Evolutionary conservation across 1,140 invertebrate genomes (phyloP), one percentile per base, ranked within the genome.

Genomic region (Zophobas morio): DNA sequence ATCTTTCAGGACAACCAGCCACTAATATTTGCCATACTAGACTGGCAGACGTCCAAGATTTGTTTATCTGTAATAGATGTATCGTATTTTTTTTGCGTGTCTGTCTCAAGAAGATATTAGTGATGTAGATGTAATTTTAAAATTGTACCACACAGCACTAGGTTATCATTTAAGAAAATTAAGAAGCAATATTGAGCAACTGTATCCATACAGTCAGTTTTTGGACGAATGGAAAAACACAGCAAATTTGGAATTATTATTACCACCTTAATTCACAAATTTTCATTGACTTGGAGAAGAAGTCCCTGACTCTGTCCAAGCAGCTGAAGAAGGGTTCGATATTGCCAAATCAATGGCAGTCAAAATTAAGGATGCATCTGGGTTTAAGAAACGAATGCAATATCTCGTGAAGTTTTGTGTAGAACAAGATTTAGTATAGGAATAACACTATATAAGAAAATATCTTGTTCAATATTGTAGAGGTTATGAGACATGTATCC

Each of bases 211-310:
- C 39, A 6, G 20, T 36, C 6, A 73, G 8, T 73, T 73, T 32
- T 37, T 73, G 6, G 40, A 73, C 32, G 71, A 73, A 8, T 73
- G 86, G 77, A 83, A 79, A 4, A 80, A 70, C 85, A 83, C 66
- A 76, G 84, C 6, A 84, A 84, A 4, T 84, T 82, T 34, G 87
- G 86, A 8, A 63, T 86, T 36, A 70, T 84, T 0, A 74, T 86
- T 2, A 84, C 83, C 47, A 82, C 86, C 77, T 80, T 86, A 80
- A 57, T 84, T 6, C 70, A 87, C 34, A 73, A 70, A 47, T 1
- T 77, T 34, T 54, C 57, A 40, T 5, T 39, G 1, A 5, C 32
- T 39, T 1, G 20, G 51, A 40, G 76, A 78, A 40, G 76, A 70
- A 42, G 20, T 70, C 0, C 2, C 40, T 70, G 63, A 70, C 40